These are phyloP conservation scores for Gobio gobio DNA, from an alignment of 2,113 vertebrate species.

Conservation along the genomic window DNA sequence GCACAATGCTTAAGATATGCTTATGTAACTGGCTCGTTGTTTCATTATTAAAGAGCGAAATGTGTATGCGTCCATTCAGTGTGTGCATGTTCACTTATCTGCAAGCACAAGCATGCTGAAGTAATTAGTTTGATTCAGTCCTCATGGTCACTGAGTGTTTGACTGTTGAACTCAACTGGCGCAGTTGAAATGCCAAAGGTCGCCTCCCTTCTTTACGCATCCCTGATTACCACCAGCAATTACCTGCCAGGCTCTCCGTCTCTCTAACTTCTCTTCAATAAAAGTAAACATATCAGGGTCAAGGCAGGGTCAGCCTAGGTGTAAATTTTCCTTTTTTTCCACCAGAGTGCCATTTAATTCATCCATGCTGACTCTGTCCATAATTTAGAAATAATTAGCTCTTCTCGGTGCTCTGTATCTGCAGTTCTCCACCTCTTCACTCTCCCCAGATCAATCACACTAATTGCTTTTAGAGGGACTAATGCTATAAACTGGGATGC, in stretches of 20 bases:
- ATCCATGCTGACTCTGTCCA: constrained; percentile 21
- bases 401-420: constrained; percentile 10
- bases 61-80: background rate
- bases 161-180: constrained; percentile 62
- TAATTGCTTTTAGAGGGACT: constrained; percentile 38
- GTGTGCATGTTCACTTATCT: constrained; percentile 17
- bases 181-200: constrained; percentile 54
- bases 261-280: constrained; percentile 15
- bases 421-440: constrained; percentile 14
- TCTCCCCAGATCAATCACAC: constrained; percentile 35
- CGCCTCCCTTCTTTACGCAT: constrained; percentile 57
- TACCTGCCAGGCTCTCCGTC: constrained; percentile 52
- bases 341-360: constrained; percentile 23
- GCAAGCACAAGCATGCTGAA: constrained; percentile 48
- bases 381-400: constrained; percentile 51
- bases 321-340: constrained; percentile 2
- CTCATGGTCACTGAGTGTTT: constrained; percentile 57
- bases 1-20: background rate
- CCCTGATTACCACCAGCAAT: constrained; percentile 71
- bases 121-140: constrained; percentile 69
- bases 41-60: background rate
- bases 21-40: background rate
- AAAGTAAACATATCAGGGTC: constrained; percentile 11
- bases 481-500: constrained; percentile 9
- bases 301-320: constrained; percentile 5